A percentile compares a stretch with the other conserved stretches of the same genome.
Conservation (phyloP, 2,888 invertebrate genomes). For the Metalampra italica region DNA sequence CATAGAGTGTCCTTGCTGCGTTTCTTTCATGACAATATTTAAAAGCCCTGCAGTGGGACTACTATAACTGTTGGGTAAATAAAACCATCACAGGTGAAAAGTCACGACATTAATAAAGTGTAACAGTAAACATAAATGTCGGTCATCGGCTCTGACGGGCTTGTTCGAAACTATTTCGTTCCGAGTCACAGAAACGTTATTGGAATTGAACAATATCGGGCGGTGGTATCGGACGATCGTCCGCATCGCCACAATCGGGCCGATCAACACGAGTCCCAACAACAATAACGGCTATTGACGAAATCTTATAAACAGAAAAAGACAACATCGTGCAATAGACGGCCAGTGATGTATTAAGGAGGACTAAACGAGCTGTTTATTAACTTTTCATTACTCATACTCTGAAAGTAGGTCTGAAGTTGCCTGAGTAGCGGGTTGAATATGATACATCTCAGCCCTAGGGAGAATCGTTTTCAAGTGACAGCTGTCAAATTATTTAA, state of each 20-base stretch:
- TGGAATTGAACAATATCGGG: constrained; percentile 48
- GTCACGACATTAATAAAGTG: constrained; percentile 46
- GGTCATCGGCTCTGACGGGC: constrained; percentile 25
- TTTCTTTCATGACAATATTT: too few relatives aligned
- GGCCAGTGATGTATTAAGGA: background rate
- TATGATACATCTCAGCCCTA: too few relatives aligned
- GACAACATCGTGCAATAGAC: background rate
- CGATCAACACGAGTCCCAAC: constrained; percentile 44
- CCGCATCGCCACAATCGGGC: constrained; percentile 31
- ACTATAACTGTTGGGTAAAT: too few relatives aligned
- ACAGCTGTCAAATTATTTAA: too few relatives aligned
- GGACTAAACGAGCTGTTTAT: too few relatives aligned
- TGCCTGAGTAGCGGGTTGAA: too few relatives aligned
- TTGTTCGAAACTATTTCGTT: background rate
- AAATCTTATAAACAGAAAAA: constrained; percentile 55
- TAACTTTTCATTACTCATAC: too few relatives aligned
- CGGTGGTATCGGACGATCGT: constrained; percentile 39
- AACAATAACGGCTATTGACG: constrained; percentile 52
- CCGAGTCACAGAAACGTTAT: constrained; percentile 33
- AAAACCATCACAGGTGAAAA: constrained; percentile 21
- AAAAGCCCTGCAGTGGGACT: too few relatives aligned
- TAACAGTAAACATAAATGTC: constrained; percentile 33
- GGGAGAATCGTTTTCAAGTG: too few relatives aligned
- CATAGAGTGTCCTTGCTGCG: too few relatives aligned
- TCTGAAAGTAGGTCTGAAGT: too few relatives aligned